phyloP scores from a whole-genome alignment of 2,888 invertebrate species.

The Cataglyphis rosenhaueri region DNA sequence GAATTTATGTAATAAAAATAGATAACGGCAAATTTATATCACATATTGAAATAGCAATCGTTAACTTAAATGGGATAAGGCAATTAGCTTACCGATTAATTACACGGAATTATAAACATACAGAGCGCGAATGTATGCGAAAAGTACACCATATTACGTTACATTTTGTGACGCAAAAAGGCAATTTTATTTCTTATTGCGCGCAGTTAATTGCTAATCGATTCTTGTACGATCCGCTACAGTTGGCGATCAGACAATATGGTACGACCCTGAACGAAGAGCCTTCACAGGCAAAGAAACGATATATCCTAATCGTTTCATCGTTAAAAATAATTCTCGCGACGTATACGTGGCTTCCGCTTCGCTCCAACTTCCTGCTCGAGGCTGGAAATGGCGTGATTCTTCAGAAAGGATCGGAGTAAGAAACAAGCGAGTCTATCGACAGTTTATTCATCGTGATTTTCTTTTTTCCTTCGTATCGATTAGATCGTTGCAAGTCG shows the following conservation, averaged over 20 bases:
- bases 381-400: slow-evolving; percentile 16
- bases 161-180: slow-evolving; percentile 29
- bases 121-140: slow-evolving; percentile 1
- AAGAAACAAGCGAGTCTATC: slow-evolving; percentile 5
- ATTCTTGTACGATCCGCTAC: slow-evolving; percentile 40
- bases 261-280: slow-evolving; percentile 46
- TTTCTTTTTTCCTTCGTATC: neutral
- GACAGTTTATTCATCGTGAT: neutral
- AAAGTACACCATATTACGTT: slow-evolving; percentile 20
- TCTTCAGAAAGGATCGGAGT: neutral
- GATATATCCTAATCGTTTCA: slow-evolving; percentile 43
- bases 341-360: slow-evolving; percentile 8
- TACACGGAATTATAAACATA: neutral
- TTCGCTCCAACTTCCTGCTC: neutral
- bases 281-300: slow-evolving; percentile 46
- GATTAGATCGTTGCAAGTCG: slow-evolving; percentile 15
- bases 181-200: slow-evolving; percentile 49
- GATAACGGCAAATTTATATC: neutral
- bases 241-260: slow-evolving; percentile 45
- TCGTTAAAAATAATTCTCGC: slow-evolving; percentile 46
- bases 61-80: neutral
- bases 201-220: slow-evolving; percentile 51
- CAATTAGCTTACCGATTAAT: slow-evolving; percentile 13
- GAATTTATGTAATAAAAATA: neutral
- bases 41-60: neutral